A percentile compares a stretch with the other conserved stretches of the same genome.
These are phyloP conservation scores for Seriola quinqueradiata DNA, from an alignment of 2,113 vertebrate genomes.

Conservation along the genomic window DNA sequence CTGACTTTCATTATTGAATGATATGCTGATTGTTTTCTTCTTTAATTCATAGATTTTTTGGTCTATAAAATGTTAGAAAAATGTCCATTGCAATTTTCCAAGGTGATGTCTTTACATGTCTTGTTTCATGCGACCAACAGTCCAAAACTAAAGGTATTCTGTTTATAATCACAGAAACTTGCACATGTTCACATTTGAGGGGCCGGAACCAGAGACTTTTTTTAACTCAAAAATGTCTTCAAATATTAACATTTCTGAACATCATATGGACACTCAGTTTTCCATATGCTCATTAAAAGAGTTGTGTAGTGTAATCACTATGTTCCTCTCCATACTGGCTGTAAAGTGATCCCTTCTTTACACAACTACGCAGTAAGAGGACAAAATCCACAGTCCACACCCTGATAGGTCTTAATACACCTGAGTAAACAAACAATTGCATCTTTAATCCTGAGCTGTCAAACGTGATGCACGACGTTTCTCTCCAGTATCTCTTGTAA, in stretches of 20 bases:
- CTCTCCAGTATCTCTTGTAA: constrained; percentile 9
- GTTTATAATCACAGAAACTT: too few relatives aligned
- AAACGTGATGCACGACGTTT: constrained; percentile 7
- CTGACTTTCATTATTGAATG: background rate
- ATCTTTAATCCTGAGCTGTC: constrained; percentile 1
- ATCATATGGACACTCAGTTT: background rate
- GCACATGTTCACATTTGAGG: background rate
- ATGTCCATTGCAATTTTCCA: background rate
- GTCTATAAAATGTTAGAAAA: background rate
- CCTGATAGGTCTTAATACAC: background rate
- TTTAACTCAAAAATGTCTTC: background rate
- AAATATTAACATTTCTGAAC: background rate
- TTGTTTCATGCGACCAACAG: too few relatives aligned
- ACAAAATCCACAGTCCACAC: background rate
- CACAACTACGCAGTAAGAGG: too few relatives aligned
- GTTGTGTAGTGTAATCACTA: background rate
- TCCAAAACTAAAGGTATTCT: too few relatives aligned
- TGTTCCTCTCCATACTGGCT: background rate
- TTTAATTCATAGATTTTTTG: background rate
- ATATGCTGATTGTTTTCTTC: background rate
- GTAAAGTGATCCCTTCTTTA: background rate
- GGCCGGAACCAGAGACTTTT: background rate
- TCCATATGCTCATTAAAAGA: background rate
- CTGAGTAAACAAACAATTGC: constrained; percentile 4
- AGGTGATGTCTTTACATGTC: too few relatives aligned